Conservation (phyloP, 2,113 vertebrate species). For the Sapayoa aenigma region DNA sequence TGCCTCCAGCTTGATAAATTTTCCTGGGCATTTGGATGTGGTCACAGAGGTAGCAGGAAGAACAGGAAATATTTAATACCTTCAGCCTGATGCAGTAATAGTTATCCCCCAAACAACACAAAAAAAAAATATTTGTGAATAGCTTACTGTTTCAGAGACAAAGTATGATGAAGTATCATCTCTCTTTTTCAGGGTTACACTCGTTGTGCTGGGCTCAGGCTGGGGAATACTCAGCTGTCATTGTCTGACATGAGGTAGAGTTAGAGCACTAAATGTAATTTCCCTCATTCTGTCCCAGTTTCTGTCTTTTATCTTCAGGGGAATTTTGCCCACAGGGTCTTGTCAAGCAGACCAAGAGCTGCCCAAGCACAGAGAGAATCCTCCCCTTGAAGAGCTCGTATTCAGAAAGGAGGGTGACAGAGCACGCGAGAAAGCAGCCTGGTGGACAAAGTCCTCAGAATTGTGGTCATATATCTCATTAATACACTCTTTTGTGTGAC, state of each 20-base stretch:
- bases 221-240: background rate
- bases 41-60: background rate
- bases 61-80: slow-evolving; percentile 6
- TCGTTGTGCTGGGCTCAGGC: background rate
- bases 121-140: background rate
- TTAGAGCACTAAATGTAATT: background rate
- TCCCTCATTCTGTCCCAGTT: background rate
- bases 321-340: background rate
- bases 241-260: background rate
- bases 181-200: background rate
- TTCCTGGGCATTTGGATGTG: slow-evolving; percentile 15
- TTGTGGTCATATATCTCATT: background rate
- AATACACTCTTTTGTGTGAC: background rate
- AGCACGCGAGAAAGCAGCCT: background rate
- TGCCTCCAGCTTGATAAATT: slow-evolving; percentile 25
- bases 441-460: background rate
- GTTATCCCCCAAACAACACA: background rate
- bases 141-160: background rate
- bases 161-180: background rate
- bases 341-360: background rate
- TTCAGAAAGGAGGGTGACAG: background rate
- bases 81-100: background rate
- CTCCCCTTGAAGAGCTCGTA: background rate
- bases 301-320: background rate
- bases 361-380: background rate